phyloP scores from a whole-genome alignment of 2,113 vertebrate species.

The Nettapus auritus region DNA sequence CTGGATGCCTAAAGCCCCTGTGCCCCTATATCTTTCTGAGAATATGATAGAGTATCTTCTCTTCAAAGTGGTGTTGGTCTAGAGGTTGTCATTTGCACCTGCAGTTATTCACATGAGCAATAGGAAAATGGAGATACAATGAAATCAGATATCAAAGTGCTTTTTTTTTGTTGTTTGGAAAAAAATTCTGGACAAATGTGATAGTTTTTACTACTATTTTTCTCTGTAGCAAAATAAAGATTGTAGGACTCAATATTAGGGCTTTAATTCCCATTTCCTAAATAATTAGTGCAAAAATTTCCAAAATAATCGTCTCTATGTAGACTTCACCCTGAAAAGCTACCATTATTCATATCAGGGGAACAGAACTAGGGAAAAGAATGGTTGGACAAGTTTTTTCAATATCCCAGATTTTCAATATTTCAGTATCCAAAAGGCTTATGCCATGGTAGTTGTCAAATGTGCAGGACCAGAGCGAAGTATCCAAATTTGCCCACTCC shows the following conservation, averaged over 20 bases:
- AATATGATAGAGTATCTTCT: not conserved
- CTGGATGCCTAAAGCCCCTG: not conserved
- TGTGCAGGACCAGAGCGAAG: not conserved
- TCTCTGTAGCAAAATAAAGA: not conserved
- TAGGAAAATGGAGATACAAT: not conserved
- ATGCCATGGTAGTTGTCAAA: constrained; percentile 8
- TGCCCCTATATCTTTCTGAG: not conserved
- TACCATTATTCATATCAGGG: not conserved
- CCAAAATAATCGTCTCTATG: not conserved
- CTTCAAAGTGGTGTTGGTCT: not conserved
- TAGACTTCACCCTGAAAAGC: not conserved
- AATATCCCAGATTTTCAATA: not conserved
- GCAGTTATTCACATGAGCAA: not conserved
- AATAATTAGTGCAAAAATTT: not conserved
- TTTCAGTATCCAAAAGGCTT: not conserved
- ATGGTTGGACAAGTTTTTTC: not conserved
- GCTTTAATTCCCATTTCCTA: not conserved
- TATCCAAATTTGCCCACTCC: constrained; percentile 21
- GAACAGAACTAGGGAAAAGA: not conserved
- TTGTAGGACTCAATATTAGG: not conserved
- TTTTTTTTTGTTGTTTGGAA: not conserved
- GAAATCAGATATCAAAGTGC: not conserved
- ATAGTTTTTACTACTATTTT: not conserved
- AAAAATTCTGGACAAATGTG: not conserved
- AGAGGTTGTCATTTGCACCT: not conserved